Conservation (phyloP, 2,113 vertebrate species). For the Pionites leucogaster region DNA sequence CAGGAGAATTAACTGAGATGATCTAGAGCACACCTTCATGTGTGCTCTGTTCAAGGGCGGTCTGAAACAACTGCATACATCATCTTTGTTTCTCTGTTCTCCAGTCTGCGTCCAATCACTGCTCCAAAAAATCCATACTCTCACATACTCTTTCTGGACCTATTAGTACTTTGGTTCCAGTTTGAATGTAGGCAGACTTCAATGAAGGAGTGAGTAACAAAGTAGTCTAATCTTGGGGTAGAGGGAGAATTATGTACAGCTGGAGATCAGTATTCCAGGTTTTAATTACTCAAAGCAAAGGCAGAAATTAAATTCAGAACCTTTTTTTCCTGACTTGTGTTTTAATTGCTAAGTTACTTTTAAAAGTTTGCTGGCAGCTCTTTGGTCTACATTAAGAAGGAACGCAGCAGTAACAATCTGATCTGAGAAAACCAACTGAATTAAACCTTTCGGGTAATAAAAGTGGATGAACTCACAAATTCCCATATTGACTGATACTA, state of each 20-base stretch:
- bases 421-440: not conserved
- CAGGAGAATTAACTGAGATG: not conserved
- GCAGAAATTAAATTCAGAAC: not conserved
- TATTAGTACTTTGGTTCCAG: not conserved
- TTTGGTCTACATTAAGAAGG: rapidly evolving
- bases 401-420: not conserved
- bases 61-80: not conserved
- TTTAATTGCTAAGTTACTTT: not conserved
- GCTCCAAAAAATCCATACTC: not conserved
- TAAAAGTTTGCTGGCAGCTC: not conserved
- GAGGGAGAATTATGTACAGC: not conserved
- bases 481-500: not conserved
- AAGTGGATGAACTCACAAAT: not conserved
- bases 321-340: not conserved
- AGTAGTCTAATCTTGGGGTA: not conserved
- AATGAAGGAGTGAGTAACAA: not conserved
- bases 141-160: not conserved
- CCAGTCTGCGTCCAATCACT: not conserved
- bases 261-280: not conserved
- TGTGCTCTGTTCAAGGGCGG: rapidly evolving
- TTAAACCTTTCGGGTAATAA: not conserved
- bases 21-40: not conserved
- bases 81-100: not conserved
- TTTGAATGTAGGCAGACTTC: not conserved
- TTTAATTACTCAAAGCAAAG: not conserved